These are phyloP conservation scores for Melanotaenia parkinsoni DNA, from an alignment of 2,797 vertebrate species.

Conservation along the genomic window DNA sequence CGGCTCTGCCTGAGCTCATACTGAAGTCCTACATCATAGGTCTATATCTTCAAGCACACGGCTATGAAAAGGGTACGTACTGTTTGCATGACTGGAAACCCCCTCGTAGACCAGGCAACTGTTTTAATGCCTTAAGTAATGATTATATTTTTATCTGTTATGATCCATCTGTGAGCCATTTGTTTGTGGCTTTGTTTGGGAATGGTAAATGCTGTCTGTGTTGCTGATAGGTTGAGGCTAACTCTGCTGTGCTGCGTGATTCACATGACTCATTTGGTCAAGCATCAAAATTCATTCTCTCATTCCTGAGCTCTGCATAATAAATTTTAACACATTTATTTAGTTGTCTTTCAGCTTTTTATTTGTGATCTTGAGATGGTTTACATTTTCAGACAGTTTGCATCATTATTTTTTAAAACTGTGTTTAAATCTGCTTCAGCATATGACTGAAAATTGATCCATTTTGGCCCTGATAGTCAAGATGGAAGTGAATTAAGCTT, in stretches of 20 bases:
- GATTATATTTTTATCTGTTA: slow-evolving; percentile 26
- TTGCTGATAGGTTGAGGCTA: slow-evolving; percentile 14
- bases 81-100: slow-evolving; percentile 65
- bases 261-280: slow-evolving; percentile 5
- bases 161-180: slow-evolving; percentile 18
- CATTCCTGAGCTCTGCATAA: not conserved
- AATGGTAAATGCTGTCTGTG: slow-evolving; percentile 24
- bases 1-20: slow-evolving; percentile 68
- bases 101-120: slow-evolving; percentile 30
- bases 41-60: slow-evolving; percentile 63
- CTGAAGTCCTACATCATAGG: slow-evolving; percentile 71
- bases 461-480: slow-evolving; percentile 45
- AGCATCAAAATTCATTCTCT: not conserved
- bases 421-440: not conserved
- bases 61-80: slow-evolving; percentile 81
- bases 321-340: not conserved
- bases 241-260: slow-evolving; percentile 4
- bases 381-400: not conserved
- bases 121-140: slow-evolving; percentile 43
- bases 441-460: slow-evolving; percentile 29
- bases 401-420: not conserved
- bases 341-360: not conserved
- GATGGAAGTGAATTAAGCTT: slow-evolving; percentile 40
- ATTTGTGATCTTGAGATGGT: not conserved
- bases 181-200: slow-evolving; percentile 22